Percentiles rank a stretch among this genome's conserved stretches.
Evolutionary conservation across 2,888 invertebrate genomes (phyloP).

Genomic region (Athalia cordata): DNA sequence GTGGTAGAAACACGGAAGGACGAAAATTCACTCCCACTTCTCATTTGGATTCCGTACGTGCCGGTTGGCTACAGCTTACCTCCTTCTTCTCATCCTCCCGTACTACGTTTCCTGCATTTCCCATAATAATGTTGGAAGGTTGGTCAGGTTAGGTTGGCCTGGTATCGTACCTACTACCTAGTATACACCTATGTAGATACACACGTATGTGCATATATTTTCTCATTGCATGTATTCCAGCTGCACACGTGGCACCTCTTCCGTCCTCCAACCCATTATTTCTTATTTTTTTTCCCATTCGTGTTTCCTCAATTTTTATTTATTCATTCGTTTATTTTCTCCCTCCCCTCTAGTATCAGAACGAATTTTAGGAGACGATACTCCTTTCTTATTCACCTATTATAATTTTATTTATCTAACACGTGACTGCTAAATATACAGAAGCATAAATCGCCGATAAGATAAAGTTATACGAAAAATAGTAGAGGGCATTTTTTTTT

Average conservation of each 20-base stretch:
- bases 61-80: background rate
- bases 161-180: slow-evolving; percentile 1
- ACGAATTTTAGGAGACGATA: no score
- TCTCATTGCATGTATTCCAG: no score
- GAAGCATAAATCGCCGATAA: no score
- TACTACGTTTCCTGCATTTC: background rate
- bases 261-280: background rate
- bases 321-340: no score
- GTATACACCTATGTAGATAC: slow-evolving; percentile 5
- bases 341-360: no score
- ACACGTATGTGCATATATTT: no score
- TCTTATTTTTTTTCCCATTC: background rate
- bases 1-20: slow-evolving; percentile 3
- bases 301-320: background rate
- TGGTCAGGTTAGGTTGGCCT: background rate
- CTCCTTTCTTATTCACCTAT: no score
- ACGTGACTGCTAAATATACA: no score
- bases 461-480: no score
- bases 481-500: no score
- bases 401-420: no score
- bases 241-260: no score
- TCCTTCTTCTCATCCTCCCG: background rate
- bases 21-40: slow-evolving; percentile 28
- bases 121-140: background rate
- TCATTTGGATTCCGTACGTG: slow-evolving; percentile 40